Base-by-base conservation (phyloP, 2,113 vertebrate genomes). In the Pygoscelis adeliae region DNA sequence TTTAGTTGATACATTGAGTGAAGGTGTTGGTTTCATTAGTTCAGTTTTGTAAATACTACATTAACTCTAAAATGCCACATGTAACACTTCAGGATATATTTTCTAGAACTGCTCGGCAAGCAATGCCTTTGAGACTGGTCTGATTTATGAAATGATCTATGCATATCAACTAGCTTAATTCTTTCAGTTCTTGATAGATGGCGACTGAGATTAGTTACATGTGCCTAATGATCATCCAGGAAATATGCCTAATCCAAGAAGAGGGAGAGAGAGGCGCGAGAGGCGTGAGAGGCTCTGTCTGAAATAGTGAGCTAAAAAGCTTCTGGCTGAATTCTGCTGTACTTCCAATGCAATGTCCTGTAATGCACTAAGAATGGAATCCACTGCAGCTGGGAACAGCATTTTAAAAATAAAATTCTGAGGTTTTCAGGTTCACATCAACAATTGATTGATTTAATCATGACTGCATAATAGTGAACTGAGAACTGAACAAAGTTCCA, bases 241-340 rank as follows among this genome's bases (percentile, higher is more conserved):
- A 97, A 96, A 94, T 94, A 83, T 8, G 18, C 18, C 74, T 93
- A 90, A 89, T 94, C 92, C 70, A 93, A 58, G 83, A 96, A 94
- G 71, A 92, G 55, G 34, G 27, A 21, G 52, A 95, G 56, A 32
- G 77, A 94, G 53, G 19, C 1, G 0, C 71, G 63, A 96, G 82
- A 72, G 53, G 62, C 1, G 0, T 73, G 63, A 96, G 82, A 72
- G 53, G 62, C 80, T 92, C 65, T 83, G 46, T 93, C 69, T 88
- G 83, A 74, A 87, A 83, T 63, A 65, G 65, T 18, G 2, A 69
- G 18, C 89, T 55, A 81, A 94, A 90, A 87, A 87, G 76, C 70
- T 87, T 89, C 73, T 81, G 76, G 20, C 76, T 94, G 66, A 83
- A 65, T 71, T 97, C 11, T 87, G 83, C 83, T 40, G 10, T 89